Base-by-base conservation (phyloP, 2,888 invertebrate species). In the Melitaea athalia region DNA sequence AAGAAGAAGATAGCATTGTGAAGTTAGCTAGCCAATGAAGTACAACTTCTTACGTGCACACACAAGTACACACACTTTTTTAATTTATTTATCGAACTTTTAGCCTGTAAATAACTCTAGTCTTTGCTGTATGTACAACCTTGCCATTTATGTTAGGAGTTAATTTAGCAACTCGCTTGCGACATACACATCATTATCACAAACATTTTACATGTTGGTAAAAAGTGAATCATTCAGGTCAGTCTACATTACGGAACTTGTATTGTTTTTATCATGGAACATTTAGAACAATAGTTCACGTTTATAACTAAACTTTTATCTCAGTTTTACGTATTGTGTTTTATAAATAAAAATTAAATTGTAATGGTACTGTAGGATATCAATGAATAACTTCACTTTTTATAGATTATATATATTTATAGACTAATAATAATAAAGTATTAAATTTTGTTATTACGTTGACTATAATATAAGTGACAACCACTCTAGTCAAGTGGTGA, bases 181-280 rank as follows among this genome's bases (percentile, higher is more conserved):
- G 45, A 45, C 45, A 45, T 45, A 14, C 11, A 11, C 45, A 45
- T 45, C 14, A 4, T 4, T 45, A 45, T 11, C 11, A 45, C 14
- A 45, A 14, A 2, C 12, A 45, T 11, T 45, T 45, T n/a, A 42
- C 12, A 31, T 31, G 47, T 57, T 17, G 59, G 50, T 59, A 59
- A 52, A 52, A 12, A n/a, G 43, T 59, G 65, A 65, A 59, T 65
- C 65, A 59, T 60, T 50, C 59, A 45, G 52, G 50, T 59, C 52
- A 52, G 64, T 49, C 45, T 45, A 14, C 11, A 45, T 45, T 45
- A 14, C 45, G 45, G 45, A 45, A 45, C 45, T 43, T 7, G 0
- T 45, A 45, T 45, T 45, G 45, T 45, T 12, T 45, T 45, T 45
- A 12, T 10, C 11, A 45, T 10, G 11, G 14, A 12, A 45, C 11